A percentile compares a stretch with the other conserved stretches of the same genome.
Conservation (phyloP, 1,140 invertebrate species). For the Teleogryllus occipitalis region DNA sequence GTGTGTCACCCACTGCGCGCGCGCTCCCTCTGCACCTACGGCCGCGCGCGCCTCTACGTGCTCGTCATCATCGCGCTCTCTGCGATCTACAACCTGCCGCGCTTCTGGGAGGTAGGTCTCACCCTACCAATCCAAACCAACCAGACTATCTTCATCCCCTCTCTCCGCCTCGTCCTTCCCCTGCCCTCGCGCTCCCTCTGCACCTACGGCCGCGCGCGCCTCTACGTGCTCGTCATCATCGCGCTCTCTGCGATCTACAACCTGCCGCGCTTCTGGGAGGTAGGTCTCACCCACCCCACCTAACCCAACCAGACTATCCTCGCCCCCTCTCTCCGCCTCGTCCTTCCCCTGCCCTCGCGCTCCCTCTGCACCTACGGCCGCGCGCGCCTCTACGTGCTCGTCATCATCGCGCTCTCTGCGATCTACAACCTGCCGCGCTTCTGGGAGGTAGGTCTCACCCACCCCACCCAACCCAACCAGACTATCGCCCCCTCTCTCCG, state of each 20-base stretch:
- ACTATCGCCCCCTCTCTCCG: conserved; percentile 66
- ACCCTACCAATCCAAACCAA: not conserved
- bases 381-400: conserved; percentile 72
- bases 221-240: conserved; percentile 74
- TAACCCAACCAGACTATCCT: no score
- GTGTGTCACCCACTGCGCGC: conserved; percentile 89
- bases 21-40: conserved; percentile 81
- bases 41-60: conserved; percentile 77
- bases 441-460: conserved; percentile 35
- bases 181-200: conserved; percentile 78
- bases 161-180: no score
- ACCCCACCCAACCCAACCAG: no score
- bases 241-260: conserved; percentile 82
- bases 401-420: conserved; percentile 70
- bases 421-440: conserved; percentile 79
- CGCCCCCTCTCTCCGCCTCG: no score
- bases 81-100: conserved; percentile 77
- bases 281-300: no score
- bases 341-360: conserved; percentile 77
- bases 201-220: conserved; percentile 72
- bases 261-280: conserved; percentile 52
- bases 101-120: conserved; percentile 37
- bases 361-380: conserved; percentile 85
- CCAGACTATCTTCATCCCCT: no score
- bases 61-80: conserved; percentile 73